Percentiles rank a stretch among this genome's conserved stretches.
These are phyloP conservation scores for Odontomyia ornata DNA, from an alignment of 2,888 invertebrate species.

Conservation along the genomic window DNA sequence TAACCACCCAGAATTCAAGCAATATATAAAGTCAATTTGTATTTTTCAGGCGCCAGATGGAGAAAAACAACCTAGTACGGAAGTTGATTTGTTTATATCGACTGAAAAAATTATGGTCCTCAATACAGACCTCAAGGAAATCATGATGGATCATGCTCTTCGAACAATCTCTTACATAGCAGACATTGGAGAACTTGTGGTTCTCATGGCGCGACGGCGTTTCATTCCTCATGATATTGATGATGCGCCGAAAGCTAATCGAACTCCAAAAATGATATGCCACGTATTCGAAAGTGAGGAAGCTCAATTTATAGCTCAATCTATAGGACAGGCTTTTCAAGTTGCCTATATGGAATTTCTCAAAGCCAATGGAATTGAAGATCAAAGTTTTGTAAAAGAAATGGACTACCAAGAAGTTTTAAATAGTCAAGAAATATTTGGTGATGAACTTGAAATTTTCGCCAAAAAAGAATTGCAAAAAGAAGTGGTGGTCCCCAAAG, in stretches of 20 bases:
- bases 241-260: constrained; percentile 73
- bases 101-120: constrained; percentile 99
- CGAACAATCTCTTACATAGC: constrained; percentile 99
- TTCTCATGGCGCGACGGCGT: constrained; percentile 95
- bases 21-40: not conserved
- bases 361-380: constrained; percentile 99
- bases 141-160: constrained; percentile 99
- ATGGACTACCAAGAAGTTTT: constrained; percentile 99
- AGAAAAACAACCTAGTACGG: constrained; percentile 97
- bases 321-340: constrained; percentile 99
- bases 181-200: constrained; percentile 97
- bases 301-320: constrained; percentile 99
- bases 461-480: constrained; percentile 98
- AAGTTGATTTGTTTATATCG: constrained; percentile 98
- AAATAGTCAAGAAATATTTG: constrained; percentile 99
- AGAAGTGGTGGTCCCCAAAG: constrained; percentile 98
- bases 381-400: constrained; percentile 98
- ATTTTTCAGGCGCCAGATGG: constrained; percentile 91
- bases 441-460: constrained; percentile 98
- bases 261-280: constrained; percentile 98
- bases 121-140: constrained; percentile 98
- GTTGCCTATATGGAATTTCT: constrained; percentile 99
- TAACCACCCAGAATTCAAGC: too few relatives aligned
- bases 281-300: constrained; percentile 99
- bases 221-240: constrained; percentile 89